Evolutionary conservation across 2,888 invertebrate genomes (phyloP).

Genomic region (Dynastes tityus): DNA sequence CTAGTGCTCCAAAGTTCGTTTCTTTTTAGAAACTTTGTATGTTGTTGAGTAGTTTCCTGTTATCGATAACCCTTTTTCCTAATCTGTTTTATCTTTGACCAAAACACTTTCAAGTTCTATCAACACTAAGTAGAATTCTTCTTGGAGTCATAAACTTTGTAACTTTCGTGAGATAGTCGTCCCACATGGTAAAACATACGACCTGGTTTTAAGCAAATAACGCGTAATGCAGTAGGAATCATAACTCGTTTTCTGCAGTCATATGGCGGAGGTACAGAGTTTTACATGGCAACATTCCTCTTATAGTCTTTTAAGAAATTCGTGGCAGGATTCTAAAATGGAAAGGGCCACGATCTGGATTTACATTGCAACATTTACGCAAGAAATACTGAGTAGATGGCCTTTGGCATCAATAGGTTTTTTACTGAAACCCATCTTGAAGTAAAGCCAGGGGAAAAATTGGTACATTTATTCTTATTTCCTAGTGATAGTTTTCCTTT

Average conservation of each 20-base stretch:
- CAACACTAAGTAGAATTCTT: too few species aligned
- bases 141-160: too few species aligned
- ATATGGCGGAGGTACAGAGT: constrained; percentile 95
- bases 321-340: constrained; percentile 98
- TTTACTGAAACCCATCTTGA: constrained; percentile 87
- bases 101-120: too few species aligned
- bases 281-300: constrained; percentile 99
- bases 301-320: constrained; percentile 97
- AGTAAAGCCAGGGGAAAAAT: constrained; percentile 80
- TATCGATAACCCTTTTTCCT: too few species aligned
- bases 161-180: constrained; percentile 87
- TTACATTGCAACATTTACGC: constrained; percentile 98
- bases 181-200: constrained; percentile 98
- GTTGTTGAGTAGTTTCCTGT: too few species aligned
- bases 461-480: too few species aligned
- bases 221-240: constrained; percentile 95
- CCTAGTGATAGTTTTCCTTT: too few species aligned
- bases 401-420: constrained; percentile 95
- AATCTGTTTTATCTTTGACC: too few species aligned
- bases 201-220: constrained; percentile 95
- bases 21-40: too few species aligned
- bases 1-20: too few species aligned
- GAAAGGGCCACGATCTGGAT: constrained; percentile 98
- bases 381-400: constrained; percentile 75
- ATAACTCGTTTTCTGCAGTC: constrained; percentile 96